These are phyloP conservation scores for Eupsittula cactorum DNA, from an alignment of 2,113 vertebrate species.

Conservation along the genomic window DNA sequence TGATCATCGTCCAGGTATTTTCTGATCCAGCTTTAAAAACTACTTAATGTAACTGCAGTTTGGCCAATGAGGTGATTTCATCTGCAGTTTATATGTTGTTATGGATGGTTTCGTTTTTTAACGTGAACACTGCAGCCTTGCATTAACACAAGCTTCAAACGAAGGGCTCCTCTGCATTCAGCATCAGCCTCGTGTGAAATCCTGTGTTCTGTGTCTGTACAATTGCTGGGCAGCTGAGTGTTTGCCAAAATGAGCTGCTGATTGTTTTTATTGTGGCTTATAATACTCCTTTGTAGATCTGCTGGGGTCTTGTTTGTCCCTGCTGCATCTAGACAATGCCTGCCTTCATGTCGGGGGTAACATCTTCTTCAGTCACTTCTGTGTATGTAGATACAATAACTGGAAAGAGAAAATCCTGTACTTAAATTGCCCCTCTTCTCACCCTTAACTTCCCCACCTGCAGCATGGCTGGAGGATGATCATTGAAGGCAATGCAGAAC, in stretches of 20 bases:
- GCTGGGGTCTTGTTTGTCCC: constrained; percentile 7
- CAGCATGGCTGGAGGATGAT: not conserved
- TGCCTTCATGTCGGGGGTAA: not conserved
- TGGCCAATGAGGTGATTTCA: not conserved
- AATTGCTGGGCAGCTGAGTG: not conserved
- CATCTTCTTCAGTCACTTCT: not conserved
- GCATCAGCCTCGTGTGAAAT: not conserved
- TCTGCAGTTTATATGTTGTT: not conserved
- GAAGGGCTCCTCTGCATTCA: not conserved
- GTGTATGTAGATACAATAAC: not conserved
- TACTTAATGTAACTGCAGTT: not conserved
- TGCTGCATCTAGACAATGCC: not conserved
- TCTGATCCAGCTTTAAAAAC: not conserved
- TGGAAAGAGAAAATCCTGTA: not conserved
- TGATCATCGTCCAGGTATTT: not conserved
- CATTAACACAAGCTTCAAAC: not conserved
- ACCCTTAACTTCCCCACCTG: not conserved
- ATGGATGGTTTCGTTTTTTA: not conserved
- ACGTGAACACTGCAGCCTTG: not conserved
- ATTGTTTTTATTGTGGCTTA: not conserved
- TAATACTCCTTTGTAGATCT: constrained; percentile 16
- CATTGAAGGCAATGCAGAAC: not conserved
- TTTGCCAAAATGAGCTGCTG: not conserved
- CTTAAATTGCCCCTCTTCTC: not conserved
- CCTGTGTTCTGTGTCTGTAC: not conserved